A percentile compares a stretch with the other conserved stretches of the same genome.
phyloP scores from a whole-genome alignment of 2,797 vertebrate species.

The Alauda arvensis region DNA sequence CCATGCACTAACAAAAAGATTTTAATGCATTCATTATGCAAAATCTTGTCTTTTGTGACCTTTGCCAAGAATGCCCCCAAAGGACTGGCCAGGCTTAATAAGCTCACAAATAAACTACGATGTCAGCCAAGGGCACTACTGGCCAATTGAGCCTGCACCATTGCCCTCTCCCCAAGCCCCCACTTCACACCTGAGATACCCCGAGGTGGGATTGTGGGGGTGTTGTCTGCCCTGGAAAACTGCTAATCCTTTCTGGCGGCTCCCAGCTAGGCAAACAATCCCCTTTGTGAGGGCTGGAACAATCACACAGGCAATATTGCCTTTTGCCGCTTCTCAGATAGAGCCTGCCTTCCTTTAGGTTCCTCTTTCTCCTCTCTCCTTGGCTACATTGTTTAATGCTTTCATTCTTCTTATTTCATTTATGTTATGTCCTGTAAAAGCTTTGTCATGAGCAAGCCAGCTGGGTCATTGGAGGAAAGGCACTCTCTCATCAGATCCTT shows the following conservation, averaged over 20 bases:
- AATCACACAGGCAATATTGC: conserved; percentile 7
- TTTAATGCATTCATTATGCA: conserved; percentile 69
- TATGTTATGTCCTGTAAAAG: conserved; percentile 26
- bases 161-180: conserved; percentile 27
- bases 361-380: neutral
- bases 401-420: conserved; percentile 41
- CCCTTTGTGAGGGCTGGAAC: conserved; percentile 34
- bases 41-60: conserved; percentile 68
- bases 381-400: neutral
- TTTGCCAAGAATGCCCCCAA: conserved; percentile 65
- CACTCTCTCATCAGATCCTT: conserved; percentile 19
- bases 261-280: conserved; percentile 36
- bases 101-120: conserved; percentile 65
- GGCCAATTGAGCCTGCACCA: conserved; percentile 32
- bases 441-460: conserved; percentile 24
- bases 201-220: neutral
- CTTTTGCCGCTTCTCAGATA: neutral
- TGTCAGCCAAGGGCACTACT: conserved; percentile 56
- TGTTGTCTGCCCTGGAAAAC: conserved; percentile 24
- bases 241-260: conserved; percentile 19
- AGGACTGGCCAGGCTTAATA: conserved; percentile 58
- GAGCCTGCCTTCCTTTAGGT: neutral
- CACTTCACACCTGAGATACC: conserved; percentile 56
- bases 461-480: conserved; percentile 19
- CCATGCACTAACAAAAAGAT: conserved; percentile 62